These are phyloP conservation scores for Sitta europaea DNA, from an alignment of 2,113 vertebrate species.

Conservation along the genomic window DNA sequence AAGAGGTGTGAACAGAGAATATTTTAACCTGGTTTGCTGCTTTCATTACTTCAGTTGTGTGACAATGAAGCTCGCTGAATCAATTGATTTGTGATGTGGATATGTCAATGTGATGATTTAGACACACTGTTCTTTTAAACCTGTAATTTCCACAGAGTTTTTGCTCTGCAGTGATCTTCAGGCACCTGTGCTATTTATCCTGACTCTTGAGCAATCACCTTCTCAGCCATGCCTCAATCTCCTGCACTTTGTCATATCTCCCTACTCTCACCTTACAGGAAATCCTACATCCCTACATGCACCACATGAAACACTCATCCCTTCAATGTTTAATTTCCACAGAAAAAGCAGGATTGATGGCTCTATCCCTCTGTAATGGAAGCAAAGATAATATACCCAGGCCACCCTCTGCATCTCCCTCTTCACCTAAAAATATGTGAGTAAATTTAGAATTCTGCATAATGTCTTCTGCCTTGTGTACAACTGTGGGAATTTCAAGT, in stretches of 20 bases:
- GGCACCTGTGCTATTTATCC: neutral
- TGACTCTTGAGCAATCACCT: neutral
- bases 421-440: neutral
- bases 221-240: neutral
- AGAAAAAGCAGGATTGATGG: neutral
- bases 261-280: neutral
- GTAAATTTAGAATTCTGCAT: neutral
- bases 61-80: neutral
- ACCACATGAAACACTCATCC: neutral
- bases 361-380: neutral
- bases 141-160: neutral
- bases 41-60: neutral
- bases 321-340: neutral
- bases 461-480: neutral
- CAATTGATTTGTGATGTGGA: neutral
- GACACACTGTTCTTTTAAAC: neutral
- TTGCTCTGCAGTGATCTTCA: neutral
- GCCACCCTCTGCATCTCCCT: neutral
- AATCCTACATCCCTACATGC: neutral
- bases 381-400: neutral
- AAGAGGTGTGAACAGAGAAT: neutral
- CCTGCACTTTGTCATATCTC: neutral
- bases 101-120: neutral
- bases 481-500: neutral
- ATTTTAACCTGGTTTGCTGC: neutral